phyloP scores from a whole-genome alignment of 2,113 vertebrate genomes.

The Percopsis transmontana region DNA sequence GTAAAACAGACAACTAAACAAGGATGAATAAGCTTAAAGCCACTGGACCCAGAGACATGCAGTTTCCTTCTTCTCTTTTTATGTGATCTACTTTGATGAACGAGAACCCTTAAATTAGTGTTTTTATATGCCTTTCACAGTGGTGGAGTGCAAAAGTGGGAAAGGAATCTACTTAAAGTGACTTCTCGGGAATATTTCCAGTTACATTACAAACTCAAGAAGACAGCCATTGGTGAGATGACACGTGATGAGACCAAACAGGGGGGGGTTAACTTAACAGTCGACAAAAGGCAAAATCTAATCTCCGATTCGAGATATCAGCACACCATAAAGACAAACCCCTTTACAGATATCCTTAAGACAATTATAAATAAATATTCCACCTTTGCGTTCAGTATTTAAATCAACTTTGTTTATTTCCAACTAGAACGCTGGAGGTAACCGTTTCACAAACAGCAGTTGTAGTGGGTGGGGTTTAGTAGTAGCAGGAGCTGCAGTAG shows the following conservation, averaged over 20 bases:
- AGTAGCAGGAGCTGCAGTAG: constrained; percentile 77
- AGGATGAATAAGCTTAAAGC: neutral
- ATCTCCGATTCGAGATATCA: constrained; percentile 55
- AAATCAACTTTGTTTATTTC: constrained; percentile 61
- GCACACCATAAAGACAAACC: constrained; percentile 53
- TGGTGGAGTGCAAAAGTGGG: constrained; percentile 46
- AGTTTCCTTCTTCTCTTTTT: neutral
- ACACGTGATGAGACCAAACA: constrained; percentile 36
- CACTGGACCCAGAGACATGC: neutral
- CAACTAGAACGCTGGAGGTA: constrained; percentile 83
- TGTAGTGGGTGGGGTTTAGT: constrained; percentile 75
- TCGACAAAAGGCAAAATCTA: constrained; percentile 49
- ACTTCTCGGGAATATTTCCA: constrained; percentile 65
- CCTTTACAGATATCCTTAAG: constrained; percentile 61
- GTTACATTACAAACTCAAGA: constrained; percentile 45
- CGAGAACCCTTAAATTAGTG: constrained; percentile 3
- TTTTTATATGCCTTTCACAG: constrained; percentile 42
- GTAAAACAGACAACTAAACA: neutral
- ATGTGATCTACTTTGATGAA: constrained; percentile 6
- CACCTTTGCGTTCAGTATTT: constrained; percentile 64
- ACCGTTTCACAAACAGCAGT: constrained; percentile 74
- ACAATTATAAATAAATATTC: constrained; percentile 78
- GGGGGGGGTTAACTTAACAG: constrained; percentile 28
- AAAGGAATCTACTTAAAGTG: constrained; percentile 50
- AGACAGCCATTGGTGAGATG: constrained; percentile 47